A percentile compares a stretch with the other conserved stretches of the same genome.
Evolutionary conservation across 2,797 vertebrate species (phyloP).

Genomic region (Gallinago stenura): DNA sequence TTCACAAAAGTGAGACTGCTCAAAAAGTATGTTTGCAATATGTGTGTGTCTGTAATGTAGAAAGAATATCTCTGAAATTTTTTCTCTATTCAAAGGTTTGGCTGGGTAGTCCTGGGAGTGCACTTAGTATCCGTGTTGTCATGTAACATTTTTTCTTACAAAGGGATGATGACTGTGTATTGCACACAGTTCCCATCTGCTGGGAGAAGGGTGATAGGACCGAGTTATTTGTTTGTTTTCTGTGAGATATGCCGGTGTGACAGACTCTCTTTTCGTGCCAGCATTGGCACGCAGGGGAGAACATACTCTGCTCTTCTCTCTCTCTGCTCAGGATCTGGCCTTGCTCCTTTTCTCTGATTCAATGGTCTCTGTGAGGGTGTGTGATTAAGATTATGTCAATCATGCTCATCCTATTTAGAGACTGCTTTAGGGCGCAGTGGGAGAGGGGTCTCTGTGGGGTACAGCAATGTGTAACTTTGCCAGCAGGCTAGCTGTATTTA

Average conservation of each 20-base stretch:
- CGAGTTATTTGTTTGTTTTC: conserved; percentile 26
- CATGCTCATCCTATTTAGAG: not conserved
- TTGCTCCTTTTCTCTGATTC: not conserved
- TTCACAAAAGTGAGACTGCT: not conserved
- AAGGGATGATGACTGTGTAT: not conserved
- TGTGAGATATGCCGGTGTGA: not conserved
- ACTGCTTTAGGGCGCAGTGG: not conserved
- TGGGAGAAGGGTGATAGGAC: conserved; percentile 16
- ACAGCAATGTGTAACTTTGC: not conserved
- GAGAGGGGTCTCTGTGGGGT: not conserved
- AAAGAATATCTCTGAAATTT: not conserved
- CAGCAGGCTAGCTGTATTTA: not conserved
- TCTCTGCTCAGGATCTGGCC: not conserved
- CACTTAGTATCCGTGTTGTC: not conserved
- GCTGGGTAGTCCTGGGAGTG: not conserved
- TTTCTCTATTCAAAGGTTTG: not conserved
- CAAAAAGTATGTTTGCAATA: not conserved
- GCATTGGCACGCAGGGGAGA: not conserved
- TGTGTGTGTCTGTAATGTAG: not conserved
- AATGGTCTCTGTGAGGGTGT: not conserved
- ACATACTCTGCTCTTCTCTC: not conserved
- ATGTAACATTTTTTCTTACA: not conserved
- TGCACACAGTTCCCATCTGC: conserved; percentile 6
- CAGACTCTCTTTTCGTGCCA: not conserved
- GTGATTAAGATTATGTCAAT: not conserved